These are phyloP conservation scores for Pediacus dermestoides DNA, from an alignment of 2,888 invertebrate genomes.

Conservation along the genomic window DNA sequence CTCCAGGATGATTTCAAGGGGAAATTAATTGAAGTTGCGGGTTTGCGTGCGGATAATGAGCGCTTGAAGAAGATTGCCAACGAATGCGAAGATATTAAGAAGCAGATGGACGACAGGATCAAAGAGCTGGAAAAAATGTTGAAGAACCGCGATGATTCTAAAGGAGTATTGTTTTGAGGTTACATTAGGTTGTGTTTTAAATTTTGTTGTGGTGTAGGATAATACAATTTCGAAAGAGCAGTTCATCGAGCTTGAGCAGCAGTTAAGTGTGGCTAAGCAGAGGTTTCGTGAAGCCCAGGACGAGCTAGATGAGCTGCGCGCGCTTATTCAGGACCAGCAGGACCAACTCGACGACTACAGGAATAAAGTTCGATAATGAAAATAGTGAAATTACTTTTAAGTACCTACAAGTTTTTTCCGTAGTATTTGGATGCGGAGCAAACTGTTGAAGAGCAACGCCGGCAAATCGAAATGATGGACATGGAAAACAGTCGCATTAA, in stretches of 20 bases:
- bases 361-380: conserved; percentile 53
- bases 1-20: conserved; percentile 66
- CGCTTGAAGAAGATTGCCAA: conserved; percentile 49
- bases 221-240: conserved; percentile 60
- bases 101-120: conserved; percentile 58
- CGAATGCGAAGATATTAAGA: conserved; percentile 50
- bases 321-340: conserved; percentile 62
- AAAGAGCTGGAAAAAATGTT: conserved; percentile 57
- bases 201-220: too few relatives aligned
- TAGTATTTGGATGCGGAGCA: conserved; percentile 65
- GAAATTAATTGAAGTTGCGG: conserved; percentile 64
- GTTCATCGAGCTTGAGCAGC: conserved; percentile 60
- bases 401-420: conserved; percentile 15
- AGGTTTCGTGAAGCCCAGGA: conserved; percentile 58
- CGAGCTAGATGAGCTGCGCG: conserved; percentile 58
- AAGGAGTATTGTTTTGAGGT: too few relatives aligned
- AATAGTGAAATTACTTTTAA: conserved; percentile 7
- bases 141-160: conserved; percentile 46
- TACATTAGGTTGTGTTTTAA: conserved; percentile 1
- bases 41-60: conserved; percentile 53
- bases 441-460: conserved; percentile 65
- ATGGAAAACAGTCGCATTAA: conserved; percentile 68
- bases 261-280: conserved; percentile 53
- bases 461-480: conserved; percentile 68
- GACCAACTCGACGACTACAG: conserved; percentile 66